These are phyloP conservation scores for Stegodyphus dumicola DNA, from an alignment of 1,140 invertebrate genomes.

Conservation along the genomic window DNA sequence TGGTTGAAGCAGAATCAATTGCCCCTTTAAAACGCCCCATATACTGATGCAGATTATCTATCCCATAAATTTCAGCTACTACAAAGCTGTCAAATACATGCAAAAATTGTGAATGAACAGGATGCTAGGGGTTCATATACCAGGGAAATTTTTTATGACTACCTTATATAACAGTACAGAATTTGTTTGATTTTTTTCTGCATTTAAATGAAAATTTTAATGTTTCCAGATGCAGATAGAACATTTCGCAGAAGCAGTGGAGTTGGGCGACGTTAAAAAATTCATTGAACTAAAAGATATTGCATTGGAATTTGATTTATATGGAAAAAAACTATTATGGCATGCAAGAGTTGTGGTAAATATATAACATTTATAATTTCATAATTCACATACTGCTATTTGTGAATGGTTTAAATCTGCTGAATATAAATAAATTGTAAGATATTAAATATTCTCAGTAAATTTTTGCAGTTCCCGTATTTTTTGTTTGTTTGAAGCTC, in stretches of 20 bases:
- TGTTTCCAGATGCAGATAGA: conserved; percentile 5
- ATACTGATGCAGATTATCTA: too few relatives aligned
- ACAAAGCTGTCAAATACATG: too few relatives aligned
- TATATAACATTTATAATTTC: background rate
- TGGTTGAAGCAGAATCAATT: too few relatives aligned
- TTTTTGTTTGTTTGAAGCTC: too few relatives aligned
- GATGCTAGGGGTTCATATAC: too few relatives aligned
- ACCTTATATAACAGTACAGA: background rate
- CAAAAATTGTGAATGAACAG: too few relatives aligned
- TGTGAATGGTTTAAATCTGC: too few relatives aligned
- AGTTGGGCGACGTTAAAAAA: conserved; percentile 19
- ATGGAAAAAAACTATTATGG: conserved; percentile 23
- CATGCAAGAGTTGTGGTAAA: conserved; percentile 41
- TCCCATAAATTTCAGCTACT: too few relatives aligned
- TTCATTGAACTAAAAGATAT: background rate
- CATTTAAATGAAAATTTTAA: background rate
- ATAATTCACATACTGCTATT: background rate
- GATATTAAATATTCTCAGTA: too few relatives aligned
- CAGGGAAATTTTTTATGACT: background rate
- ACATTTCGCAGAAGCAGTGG: conserved; percentile 4
- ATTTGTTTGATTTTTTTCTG: background rate
- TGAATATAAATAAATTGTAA: too few relatives aligned
- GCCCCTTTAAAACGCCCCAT: too few relatives aligned
- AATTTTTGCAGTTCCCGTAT: too few relatives aligned
- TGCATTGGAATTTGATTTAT: background rate